Evolutionary conservation across 2,888 invertebrate species (phyloP), one percentile per base, ranked within the genome.

Genomic region (Anticlea derivata): DNA sequence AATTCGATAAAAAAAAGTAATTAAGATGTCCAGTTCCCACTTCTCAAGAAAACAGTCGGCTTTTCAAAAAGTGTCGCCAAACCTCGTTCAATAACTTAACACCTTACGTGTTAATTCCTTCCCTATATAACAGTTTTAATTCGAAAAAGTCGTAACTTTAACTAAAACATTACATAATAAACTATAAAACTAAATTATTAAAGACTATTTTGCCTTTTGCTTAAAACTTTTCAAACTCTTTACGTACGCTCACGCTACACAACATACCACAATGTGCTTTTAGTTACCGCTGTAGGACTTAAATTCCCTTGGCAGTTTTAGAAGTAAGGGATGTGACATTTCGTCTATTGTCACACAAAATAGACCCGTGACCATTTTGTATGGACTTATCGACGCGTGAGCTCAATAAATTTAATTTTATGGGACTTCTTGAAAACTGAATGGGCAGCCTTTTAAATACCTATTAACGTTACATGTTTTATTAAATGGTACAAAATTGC

Each of bases 371-470:
- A 65, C 65, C 62, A 52, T 71, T 75, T 72, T 70, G 75, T 78
- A 53, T 66, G 58, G 72, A 56, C 72, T 80, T 78, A 78, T 73
- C 64, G 79, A 57, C 73, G 70, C 74, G 77, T 80, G 80, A 79
- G 78, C 78, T 69, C 68, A 71, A 87, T 89, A 89, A 89, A 89
- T 89, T 78, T 59, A 61, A 56, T 84, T 89, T 88, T 87, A 88
- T 86, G 77, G 65, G 78, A 73, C 63, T 60, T 59, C 65, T 69
- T 71, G 63, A 79, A 78, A 73, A 68, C 45, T 66, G 59, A 73
- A 70, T 74, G 77, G 76, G 70, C 75, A 78, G 63, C 50, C 71
- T 70, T 70, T 69, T 69, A 65, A 69, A 62, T 66, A 64, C 63
- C 58, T 62, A 55, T 56, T 61, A 60, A 59, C 53, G 65, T 58